Percentiles rank a stretch among this genome's conserved stretches.
These are phyloP conservation scores for Agrochola circellaris DNA, from an alignment of 2,888 invertebrate species.

Conservation along the genomic window DNA sequence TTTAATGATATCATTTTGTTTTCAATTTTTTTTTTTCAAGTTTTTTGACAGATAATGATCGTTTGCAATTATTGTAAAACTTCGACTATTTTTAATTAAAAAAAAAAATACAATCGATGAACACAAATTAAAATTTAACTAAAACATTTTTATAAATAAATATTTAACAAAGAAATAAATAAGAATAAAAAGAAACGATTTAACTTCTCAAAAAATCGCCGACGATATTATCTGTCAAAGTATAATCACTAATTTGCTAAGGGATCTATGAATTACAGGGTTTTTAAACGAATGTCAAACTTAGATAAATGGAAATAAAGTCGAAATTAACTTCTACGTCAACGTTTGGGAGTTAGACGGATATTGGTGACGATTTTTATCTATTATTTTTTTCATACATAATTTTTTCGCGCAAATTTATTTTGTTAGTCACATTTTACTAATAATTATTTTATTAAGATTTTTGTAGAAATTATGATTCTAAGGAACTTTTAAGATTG, in stretches of 20 bases:
- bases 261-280: slow-evolving; percentile 88
- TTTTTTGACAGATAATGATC: slow-evolving; percentile 77
- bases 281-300: slow-evolving; percentile 73
- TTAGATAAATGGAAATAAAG: slow-evolving; percentile 65
- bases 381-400: slow-evolving; percentile 67
- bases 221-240: slow-evolving; percentile 78
- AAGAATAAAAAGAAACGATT: too few species aligned
- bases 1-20: slow-evolving; percentile 88
- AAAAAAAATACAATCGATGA: slow-evolving; percentile 16
- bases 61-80: slow-evolving; percentile 19
- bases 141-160: slow-evolving; percentile 14
- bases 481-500: slow-evolving; percentile 7
- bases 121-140: slow-evolving; percentile 17
- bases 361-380: slow-evolving; percentile 73
- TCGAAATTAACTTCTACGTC: slow-evolving; percentile 63
- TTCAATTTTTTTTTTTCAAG: slow-evolving; percentile 72
- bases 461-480: not conserved
- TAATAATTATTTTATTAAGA: not conserved
- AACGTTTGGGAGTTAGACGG: slow-evolving; percentile 76
- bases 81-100: not conserved
- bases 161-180: too few species aligned
- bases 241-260: slow-evolving; percentile 86
- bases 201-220: slow-evolving; percentile 22
- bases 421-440: slow-evolving; percentile 21
- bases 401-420: slow-evolving; percentile 53